A percentile compares a stretch with the other conserved stretches of the same genome.
phyloP scores from a whole-genome alignment of 2,888 invertebrate species.

The Macrophya alboannulata region DNA sequence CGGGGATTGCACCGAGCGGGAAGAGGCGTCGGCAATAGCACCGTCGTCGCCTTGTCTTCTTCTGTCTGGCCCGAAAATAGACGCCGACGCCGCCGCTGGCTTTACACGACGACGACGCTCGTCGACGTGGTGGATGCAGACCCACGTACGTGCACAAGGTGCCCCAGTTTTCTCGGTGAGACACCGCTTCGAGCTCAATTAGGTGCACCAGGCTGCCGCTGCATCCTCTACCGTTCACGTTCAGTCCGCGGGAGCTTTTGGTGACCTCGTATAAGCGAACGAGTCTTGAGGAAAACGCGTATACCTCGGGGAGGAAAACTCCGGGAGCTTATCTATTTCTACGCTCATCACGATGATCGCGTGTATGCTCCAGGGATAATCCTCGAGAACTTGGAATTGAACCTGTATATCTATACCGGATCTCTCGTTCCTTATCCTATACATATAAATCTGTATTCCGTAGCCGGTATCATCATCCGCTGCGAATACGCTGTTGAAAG shows the following conservation, averaged over 20 bases:
- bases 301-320: neutral
- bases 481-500: conserved; percentile 31
- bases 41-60: conserved; percentile 59
- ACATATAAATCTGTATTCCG: conserved; percentile 4
- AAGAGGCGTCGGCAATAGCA: conserved; percentile 57
- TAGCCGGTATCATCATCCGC: conserved; percentile 15
- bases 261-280: conserved; percentile 16
- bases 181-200: conserved; percentile 52
- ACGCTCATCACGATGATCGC: conserved; percentile 1
- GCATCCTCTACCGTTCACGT: conserved; percentile 1
- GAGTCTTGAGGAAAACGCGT: conserved; percentile 7
- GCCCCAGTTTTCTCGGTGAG: conserved; percentile 47
- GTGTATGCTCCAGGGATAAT: conserved; percentile 37
- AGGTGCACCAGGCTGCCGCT: conserved; percentile 38
- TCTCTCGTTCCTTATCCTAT: conserved; percentile 9
- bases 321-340: conserved; percentile 28
- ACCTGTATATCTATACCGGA: conserved; percentile 30
- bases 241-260: neutral
- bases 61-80: conserved; percentile 60
- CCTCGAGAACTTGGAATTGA: conserved; percentile 8
- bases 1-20: conserved; percentile 62
- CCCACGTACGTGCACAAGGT: conserved; percentile 39
- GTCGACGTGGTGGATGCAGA: conserved; percentile 42
- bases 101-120: conserved; percentile 27
- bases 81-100: conserved; percentile 60